Percentiles rank a stretch among this genome's conserved stretches.
These are phyloP conservation scores for Coelinius sp. DNA, from an alignment of 2,888 invertebrate species.

Conservation along the genomic window DNA sequence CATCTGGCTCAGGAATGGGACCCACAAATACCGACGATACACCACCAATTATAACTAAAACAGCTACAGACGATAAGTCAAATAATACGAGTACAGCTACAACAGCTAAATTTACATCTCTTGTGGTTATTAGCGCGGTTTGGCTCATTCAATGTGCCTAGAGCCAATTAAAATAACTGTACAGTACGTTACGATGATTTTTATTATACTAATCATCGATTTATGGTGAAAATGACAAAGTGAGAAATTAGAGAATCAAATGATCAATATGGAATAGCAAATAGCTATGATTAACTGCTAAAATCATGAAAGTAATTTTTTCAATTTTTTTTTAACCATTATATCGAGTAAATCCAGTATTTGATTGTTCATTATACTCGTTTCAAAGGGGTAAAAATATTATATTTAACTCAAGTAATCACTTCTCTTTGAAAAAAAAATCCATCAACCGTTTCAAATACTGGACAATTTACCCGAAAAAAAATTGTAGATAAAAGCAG, in stretches of 20 bases:
- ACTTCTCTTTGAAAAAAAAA: not conserved
- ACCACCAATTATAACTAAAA: conserved; percentile 20
- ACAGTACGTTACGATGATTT: conserved; percentile 28
- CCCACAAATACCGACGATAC: conserved; percentile 55
- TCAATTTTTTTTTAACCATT: not conserved
- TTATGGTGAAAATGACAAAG: conserved; percentile 35
- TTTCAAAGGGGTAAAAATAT: no score
- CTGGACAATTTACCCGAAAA: no score
- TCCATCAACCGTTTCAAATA: no score
- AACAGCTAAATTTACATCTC: not conserved
- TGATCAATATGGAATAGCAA: not conserved
- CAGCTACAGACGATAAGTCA: not conserved
- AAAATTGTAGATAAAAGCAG: conserved; percentile 25
- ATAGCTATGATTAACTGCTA: not conserved
- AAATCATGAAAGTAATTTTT: conserved; percentile 10
- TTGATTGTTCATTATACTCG: no score
- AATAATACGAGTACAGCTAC: conserved; percentile 9
- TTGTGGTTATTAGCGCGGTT: conserved; percentile 27
- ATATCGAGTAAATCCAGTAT: no score
- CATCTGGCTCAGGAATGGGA: conserved; percentile 63
- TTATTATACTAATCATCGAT: not conserved
- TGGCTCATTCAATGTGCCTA: conserved; percentile 30
- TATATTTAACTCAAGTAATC: not conserved
- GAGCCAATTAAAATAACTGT: conserved; percentile 23
- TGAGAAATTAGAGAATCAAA: conserved; percentile 11